Conservation (phyloP, 2,888 invertebrate species). For the Volucella zonaria region DNA sequence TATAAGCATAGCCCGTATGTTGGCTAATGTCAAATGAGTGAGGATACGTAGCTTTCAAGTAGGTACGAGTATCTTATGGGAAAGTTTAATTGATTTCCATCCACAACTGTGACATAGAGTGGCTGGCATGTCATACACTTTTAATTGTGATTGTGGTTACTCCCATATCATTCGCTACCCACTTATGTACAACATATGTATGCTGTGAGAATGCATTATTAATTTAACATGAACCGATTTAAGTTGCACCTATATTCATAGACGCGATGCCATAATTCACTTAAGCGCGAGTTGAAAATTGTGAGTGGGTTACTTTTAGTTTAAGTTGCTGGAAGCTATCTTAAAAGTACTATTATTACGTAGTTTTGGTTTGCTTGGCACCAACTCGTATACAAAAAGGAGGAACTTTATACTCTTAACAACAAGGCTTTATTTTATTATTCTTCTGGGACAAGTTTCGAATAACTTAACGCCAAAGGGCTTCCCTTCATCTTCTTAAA, state of each 20-base stretch:
- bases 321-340: constrained; percentile 23
- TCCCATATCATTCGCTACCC: constrained; percentile 20
- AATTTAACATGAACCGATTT: too few species aligned
- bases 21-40: constrained; percentile 20
- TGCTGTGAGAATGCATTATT: not conserved
- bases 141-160: not conserved
- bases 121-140: not conserved
- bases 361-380: constrained; percentile 18
- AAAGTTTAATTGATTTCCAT: constrained; percentile 70
- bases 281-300: not conserved
- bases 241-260: too few species aligned
- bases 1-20: constrained; percentile 51
- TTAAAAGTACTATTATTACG: constrained; percentile 41
- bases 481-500: constrained; percentile 37
- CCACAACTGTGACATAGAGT: constrained; percentile 28
- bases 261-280: too few species aligned
- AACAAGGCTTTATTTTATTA: constrained; percentile 71
- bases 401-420: constrained; percentile 64
- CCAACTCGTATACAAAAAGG: constrained; percentile 27
- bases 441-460: constrained; percentile 70
- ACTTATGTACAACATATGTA: constrained; percentile 11
- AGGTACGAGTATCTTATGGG: constrained; percentile 19
- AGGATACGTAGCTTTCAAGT: not conserved
- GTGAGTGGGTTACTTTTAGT: constrained; percentile 7
- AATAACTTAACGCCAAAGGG: constrained; percentile 55